Percentiles rank a stretch among this genome's conserved stretches.
phyloP scores from a whole-genome alignment of 2,797 vertebrate species.

The Tangara arthus region DNA sequence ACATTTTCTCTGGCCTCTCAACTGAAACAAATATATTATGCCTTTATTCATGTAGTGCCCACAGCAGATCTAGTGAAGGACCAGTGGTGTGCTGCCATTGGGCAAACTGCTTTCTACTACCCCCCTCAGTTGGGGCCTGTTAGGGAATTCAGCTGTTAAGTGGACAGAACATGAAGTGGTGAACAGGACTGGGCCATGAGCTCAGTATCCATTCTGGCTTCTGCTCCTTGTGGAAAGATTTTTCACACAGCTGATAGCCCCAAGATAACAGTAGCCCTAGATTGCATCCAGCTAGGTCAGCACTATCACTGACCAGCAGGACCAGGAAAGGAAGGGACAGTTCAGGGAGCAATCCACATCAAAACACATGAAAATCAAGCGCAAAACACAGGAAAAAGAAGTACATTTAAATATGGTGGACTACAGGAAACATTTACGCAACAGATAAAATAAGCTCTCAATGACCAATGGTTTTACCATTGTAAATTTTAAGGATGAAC shows the following conservation, averaged over 20 bases:
- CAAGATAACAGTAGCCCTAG: neutral
- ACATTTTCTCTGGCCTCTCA: neutral
- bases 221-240: neutral
- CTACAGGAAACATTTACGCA: neutral
- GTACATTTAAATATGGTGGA: neutral
- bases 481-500: conserved; percentile 63
- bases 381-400: neutral
- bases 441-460: neutral
- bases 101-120: neutral
- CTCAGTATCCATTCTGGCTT: neutral
- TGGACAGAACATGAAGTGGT: neutral
- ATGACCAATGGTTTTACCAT: conserved; percentile 12
- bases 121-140: neutral
- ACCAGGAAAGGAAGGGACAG: neutral
- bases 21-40: neutral
- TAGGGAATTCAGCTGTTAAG: neutral
- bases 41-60: neutral
- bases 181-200: neutral
- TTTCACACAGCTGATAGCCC: neutral
- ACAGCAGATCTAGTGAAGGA: neutral
- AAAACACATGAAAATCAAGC: neutral
- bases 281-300: too few relatives aligned
- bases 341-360: neutral
- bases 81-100: neutral
- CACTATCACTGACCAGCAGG: neutral